Conservation (phyloP, 2,113 vertebrate species). For the Arvicanthis niloticus region DNA sequence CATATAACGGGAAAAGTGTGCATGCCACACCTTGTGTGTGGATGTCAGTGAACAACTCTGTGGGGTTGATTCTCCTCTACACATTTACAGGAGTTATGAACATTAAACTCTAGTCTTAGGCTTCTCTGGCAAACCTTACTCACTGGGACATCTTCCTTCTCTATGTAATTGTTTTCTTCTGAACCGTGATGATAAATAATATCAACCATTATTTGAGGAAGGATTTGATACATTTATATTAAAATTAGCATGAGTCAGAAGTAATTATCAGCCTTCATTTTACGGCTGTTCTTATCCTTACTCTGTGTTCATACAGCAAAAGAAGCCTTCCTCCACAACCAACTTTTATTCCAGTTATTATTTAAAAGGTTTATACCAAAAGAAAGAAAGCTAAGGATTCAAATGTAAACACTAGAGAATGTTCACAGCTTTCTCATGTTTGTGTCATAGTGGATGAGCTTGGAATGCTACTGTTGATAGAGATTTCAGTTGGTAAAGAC, state of each 20-base stretch:
- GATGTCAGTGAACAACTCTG: not conserved
- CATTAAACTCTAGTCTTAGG: not conserved
- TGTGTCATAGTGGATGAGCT: not conserved
- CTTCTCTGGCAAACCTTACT: not conserved
- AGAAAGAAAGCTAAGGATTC: not conserved
- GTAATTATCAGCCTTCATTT: not conserved
- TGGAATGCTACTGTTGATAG: not conserved
- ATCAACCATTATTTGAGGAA: not conserved
- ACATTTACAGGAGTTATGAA: fast-evolving
- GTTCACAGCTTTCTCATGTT: not conserved
- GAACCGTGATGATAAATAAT: not conserved
- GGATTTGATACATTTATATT: not conserved
- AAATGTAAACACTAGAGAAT: not conserved
- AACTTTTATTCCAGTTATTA: not conserved
- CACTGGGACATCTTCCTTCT: not conserved
- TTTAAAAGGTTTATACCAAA: not conserved
- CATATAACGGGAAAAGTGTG: no score
- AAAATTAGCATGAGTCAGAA: not conserved
- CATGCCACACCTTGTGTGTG: not conserved
- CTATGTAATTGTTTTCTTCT: not conserved
- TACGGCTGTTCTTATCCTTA: fast-evolving
- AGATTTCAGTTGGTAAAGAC: not conserved
- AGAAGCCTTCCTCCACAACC: fast-evolving
- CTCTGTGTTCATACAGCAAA: not conserved
- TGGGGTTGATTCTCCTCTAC: not conserved